Base-by-base conservation (phyloP, 2,888 invertebrate genomes). In the Elmis aenea region DNA sequence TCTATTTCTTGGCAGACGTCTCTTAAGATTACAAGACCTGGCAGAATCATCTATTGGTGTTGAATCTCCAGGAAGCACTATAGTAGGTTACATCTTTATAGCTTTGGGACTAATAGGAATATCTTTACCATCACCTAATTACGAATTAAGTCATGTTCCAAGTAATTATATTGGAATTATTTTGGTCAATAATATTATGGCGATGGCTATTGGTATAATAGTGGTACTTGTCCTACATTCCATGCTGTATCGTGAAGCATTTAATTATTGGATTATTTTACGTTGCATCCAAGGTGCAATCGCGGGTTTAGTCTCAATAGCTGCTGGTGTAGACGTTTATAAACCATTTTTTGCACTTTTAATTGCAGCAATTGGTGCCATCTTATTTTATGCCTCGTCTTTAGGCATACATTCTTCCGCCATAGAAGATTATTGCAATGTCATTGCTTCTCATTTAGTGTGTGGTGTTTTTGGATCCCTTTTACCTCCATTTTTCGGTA, bases 401-500 rank as follows among this genome's bases (percentile, higher is more conserved):
- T 50, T 54, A 33, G 26, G 41, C 6, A 37, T 64, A 2, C 56
- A 59, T 25, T 48, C 44, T 33, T 58, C 59, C 15, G 55, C 59
- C 0, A 37, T 67, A 4, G 67, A 69, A 45, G 68, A 69, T 48
- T 64, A 68, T 36, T 64, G 67, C 40, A 67, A 69, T 33, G 40
- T 62, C 13, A 34, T 60, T 2, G 49, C 63, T 0, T 55, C 58
- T 4, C 64, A 67, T 42, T 35, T 68, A 1, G 44, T 55, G 6
- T 56, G 57, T 21, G 64, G 59, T 2, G 20, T 63, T 11, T 20
- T 64, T n/a, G 64, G 66, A 1, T 54, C 51, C 12, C 4, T 62
- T 1, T 16, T 64, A 5, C 59, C 58, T 0, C 58, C 66, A 0
- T 25, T 67, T 3, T 21, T 49, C 18, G 46, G 51, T 14, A 23